Evolutionary conservation across 1,140 invertebrate species (phyloP), one percentile per base, ranked within the genome.

Genomic region (Orius laevigatus): DNA sequence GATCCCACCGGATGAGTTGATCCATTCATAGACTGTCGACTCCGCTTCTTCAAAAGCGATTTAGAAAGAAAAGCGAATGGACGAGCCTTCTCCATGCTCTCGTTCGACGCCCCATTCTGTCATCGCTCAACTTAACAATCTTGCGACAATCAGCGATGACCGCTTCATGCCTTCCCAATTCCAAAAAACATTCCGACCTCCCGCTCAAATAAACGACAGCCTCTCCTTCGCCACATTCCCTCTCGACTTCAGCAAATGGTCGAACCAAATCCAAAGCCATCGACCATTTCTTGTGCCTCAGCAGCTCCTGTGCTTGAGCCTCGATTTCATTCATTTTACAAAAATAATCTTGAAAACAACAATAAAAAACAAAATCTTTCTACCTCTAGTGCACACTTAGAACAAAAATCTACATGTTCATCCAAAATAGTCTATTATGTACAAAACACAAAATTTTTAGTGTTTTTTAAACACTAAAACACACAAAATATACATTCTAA

Each of bases 81-180:
- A 73, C 63, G 20, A 73, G 58, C 53, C 70, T 63, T 45, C 63
- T 62, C 43, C 69, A 59, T 5, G 66, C 68, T 15, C 66, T 56
- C 12, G 65, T 63, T n/a, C 9, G 66, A 62, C 52, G 62, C 66
- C 40, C 62, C 61, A 53, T 56, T 55, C 8, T 51, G 48, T 54
- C 64, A 8, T 57, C 58, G n/a, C 70, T 53, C 39, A 72, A 57
- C 44, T 69, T 68, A 14, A 73, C 59, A 35, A 72, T 63, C 49
- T 63, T 65, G 46, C 66, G 63, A 41, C 70, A 72, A 59, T 73
- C 72, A 19, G 60, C 58, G n/a, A 71, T 61, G 31, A 70, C 71
- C 3, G 59, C 60, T 46, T 72, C 70, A 57, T 70, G 66, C 46
- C 66, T 65, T 35, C 63, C 63, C 39, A 73, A 55, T 56, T 71